These are phyloP conservation scores for Phyllotreta striolata DNA, from an alignment of 2,888 invertebrate genomes.

Conservation along the genomic window DNA sequence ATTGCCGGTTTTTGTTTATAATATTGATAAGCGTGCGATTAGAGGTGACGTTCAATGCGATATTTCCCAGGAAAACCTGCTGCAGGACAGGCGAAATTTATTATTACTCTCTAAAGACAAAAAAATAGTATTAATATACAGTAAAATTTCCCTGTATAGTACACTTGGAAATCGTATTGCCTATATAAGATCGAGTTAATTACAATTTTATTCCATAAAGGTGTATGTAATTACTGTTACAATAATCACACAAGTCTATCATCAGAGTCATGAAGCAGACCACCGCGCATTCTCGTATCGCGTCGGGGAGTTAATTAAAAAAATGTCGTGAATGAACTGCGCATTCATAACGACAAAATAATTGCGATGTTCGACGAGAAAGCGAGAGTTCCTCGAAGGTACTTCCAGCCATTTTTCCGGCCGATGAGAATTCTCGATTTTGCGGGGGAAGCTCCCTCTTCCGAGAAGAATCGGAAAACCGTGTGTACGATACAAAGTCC, in stretches of 20 bases:
- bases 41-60: constrained; percentile 3
- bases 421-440: too few species aligned
- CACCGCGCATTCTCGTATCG: background rate
- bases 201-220: constrained; percentile 4
- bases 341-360: constrained; percentile 41
- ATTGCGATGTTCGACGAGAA: constrained; percentile 19
- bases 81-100: background rate
- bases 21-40: constrained; percentile 11
- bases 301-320: constrained; percentile 24
- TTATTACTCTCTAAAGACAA: background rate
- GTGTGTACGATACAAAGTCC: constrained; percentile 4
- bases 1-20: constrained; percentile 11
- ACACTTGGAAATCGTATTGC: background rate
- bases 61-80: background rate
- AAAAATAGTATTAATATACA: too few species aligned
- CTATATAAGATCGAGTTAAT: constrained; percentile 1
- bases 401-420: too few species aligned
- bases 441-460: constrained; percentile 1
- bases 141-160: too few species aligned
- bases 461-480: too few species aligned
- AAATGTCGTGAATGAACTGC: constrained; percentile 37
- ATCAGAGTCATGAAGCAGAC: constrained; percentile 9
- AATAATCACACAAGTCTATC: background rate
- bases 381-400: too few species aligned
- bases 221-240: constrained; percentile 17